Base-by-base conservation (phyloP, 2,797 vertebrate genomes). In the Galaxias olidus region DNA sequence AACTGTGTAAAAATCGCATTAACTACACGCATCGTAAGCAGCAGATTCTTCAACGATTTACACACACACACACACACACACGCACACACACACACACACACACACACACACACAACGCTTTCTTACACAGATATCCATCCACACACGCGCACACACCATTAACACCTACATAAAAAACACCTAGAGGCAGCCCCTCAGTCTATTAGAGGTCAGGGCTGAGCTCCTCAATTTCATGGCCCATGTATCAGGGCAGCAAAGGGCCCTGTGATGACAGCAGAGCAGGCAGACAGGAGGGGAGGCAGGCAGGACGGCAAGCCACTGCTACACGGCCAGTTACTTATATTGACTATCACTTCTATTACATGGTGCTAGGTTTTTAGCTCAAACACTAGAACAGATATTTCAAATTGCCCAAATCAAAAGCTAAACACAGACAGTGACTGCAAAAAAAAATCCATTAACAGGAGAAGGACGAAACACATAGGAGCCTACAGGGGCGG, bases 171-270 rank as follows among this genome's bases (percentile, higher is more conserved):
- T 85, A 84, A 86, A 50, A 30, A 87, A 86, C 82, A 76, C 79
- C 80, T 81, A 76, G 75, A 84, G 78, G 79, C 80, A 59, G 30
- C 77, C 79, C 79, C 76, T 63, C 78, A 72, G 69, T 72, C 80
- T 69, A 78, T 72, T 76, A 77, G 69, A 85, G 84, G 84, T 84
- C 79, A 81, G 75, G 59, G 55, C 80, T 75, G 75, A 60, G 83
- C 80, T 84, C 78, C 80, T 87, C 73, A 86, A 81, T 84, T 89
- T 85, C 81, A 86, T 72, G 82, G 72, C 70, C 76, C 88, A 79
- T 74, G 75, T 74, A 82, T 75, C 81, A 77, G 80, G 83, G 80
- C 63, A 44, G 77, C 65, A 79, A 59, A 86, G 84, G 81, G 74
- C 80, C 80, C 40, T 51, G 81, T 70, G 77, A 86, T 78, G 83